These are phyloP conservation scores for Troilus luridus DNA, from an alignment of 2,888 invertebrate species.

Conservation along the genomic window DNA sequence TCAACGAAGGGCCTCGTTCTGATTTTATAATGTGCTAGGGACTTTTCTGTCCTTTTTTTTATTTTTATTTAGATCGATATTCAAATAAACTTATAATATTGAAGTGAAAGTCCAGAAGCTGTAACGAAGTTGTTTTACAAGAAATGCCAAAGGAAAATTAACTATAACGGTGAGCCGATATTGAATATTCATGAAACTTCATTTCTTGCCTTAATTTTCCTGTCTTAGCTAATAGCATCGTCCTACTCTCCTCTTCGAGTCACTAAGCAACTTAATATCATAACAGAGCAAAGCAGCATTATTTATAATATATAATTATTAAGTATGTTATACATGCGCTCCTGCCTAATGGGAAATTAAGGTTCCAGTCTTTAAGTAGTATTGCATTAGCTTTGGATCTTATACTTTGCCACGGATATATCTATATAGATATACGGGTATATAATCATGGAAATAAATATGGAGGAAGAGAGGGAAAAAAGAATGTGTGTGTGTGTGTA, in stretches of 20 bases:
- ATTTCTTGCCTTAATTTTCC: slow-evolving; percentile 13
- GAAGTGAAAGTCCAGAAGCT: neutral
- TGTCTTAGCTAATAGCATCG: neutral
- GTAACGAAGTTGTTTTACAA: slow-evolving; percentile 14
- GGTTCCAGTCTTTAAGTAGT: too few relatives aligned
- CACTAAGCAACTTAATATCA: neutral
- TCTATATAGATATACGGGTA: too few relatives aligned
- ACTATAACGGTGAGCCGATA: slow-evolving; percentile 10
- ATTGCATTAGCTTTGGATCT: too few relatives aligned
- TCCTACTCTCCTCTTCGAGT: neutral
- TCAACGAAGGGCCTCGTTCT: neutral
- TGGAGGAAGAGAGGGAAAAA: too few relatives aligned
- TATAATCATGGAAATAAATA: too few relatives aligned
- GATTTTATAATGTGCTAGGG: neutral
- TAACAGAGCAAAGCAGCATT: neutral
- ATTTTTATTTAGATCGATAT: neutral
- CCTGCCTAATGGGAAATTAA: too few relatives aligned
- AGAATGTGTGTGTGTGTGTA: too few relatives aligned
- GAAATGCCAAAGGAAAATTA: neutral
- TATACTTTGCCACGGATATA: too few relatives aligned
- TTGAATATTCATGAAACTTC: slow-evolving; percentile 35
- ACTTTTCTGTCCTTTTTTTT: neutral
- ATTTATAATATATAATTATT: too few relatives aligned
- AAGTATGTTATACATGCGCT: too few relatives aligned
- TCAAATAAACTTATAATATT: neutral